Evolutionary conservation across 1,140 invertebrate species (phyloP).

Genomic region (Lanistes nyassanus): DNA sequence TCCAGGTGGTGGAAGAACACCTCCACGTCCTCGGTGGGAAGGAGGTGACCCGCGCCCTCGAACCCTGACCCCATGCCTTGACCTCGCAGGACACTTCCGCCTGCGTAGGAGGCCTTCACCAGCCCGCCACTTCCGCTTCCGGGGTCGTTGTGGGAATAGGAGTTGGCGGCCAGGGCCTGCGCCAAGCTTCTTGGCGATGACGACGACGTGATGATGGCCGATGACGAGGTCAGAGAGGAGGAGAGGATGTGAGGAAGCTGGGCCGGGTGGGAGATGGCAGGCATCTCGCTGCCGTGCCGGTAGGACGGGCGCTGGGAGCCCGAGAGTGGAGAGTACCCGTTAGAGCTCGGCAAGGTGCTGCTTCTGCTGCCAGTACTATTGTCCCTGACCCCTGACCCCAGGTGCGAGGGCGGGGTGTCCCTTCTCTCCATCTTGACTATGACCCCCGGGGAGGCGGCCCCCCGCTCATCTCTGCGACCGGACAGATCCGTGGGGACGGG

Average conservation of each 20-base stretch:
- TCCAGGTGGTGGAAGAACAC: slow-evolving; percentile 39
- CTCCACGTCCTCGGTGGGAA: slow-evolving; percentile 39
- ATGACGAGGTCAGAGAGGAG: background rate
- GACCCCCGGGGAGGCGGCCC: slow-evolving; percentile 11
- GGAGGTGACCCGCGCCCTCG: slow-evolving; percentile 27
- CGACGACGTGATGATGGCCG: slow-evolving; percentile 7
- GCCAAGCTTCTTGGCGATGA: slow-evolving; percentile 11
- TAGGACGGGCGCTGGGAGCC: background rate
- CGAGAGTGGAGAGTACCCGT: background rate
- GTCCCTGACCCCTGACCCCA: background rate
- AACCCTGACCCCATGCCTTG: slow-evolving; percentile 1
- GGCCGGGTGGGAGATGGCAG: background rate
- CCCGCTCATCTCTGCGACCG: background rate
- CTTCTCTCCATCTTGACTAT: slow-evolving; percentile 19
- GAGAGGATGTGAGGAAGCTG: background rate
- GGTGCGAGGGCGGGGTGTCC: background rate
- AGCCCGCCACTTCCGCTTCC: background rate
- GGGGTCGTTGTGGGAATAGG: background rate
- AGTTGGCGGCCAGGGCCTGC: slow-evolving; percentile 8
- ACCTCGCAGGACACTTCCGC: background rate
- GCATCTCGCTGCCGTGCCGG: background rate
- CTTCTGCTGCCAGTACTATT: background rate
- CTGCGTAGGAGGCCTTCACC: background rate
- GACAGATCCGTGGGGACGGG: slow-evolving; percentile 15
- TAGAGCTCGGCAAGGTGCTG: background rate